Conservation (phyloP, 2,113 vertebrate species). For the Myotis lucifugus region DNA sequence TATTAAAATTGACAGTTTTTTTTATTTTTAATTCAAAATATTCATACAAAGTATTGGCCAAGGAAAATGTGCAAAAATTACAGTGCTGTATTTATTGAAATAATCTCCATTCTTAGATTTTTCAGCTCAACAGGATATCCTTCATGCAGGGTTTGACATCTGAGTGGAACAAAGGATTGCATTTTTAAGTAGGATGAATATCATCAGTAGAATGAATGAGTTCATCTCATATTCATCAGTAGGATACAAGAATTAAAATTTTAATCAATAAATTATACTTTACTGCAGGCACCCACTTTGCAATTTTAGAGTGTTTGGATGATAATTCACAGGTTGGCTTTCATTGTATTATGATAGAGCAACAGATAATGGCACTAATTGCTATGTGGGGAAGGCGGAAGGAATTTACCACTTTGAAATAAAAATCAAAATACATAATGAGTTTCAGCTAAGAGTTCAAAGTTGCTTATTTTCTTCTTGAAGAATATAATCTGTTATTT, state of each 20-base stretch:
- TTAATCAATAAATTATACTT: conserved; percentile 40
- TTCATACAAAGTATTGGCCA: not conserved
- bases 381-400: not conserved
- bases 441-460: conserved; percentile 7
- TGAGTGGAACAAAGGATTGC: not conserved
- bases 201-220: not conserved
- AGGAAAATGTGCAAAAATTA: conserved; percentile 1
- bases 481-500: not conserved
- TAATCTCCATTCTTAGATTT: not conserved
- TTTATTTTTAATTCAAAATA: not conserved
- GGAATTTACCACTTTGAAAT: not conserved
- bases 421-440: conserved; percentile 24
- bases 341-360: not conserved
- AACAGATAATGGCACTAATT: conserved; percentile 14
- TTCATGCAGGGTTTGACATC: not conserved
- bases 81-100: not conserved
- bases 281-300: not conserved
- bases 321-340: conserved; percentile 13
- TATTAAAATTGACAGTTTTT: not conserved
- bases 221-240: not conserved
- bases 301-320: not conserved
- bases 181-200: not conserved
- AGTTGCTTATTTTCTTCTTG: not conserved
- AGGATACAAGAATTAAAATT: not conserved
- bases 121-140: not conserved